Percentiles rank a stretch among this genome's conserved stretches.
phyloP scores from a whole-genome alignment of 2,797 vertebrate genomes.

The Melanogrammus aeglefinus region DNA sequence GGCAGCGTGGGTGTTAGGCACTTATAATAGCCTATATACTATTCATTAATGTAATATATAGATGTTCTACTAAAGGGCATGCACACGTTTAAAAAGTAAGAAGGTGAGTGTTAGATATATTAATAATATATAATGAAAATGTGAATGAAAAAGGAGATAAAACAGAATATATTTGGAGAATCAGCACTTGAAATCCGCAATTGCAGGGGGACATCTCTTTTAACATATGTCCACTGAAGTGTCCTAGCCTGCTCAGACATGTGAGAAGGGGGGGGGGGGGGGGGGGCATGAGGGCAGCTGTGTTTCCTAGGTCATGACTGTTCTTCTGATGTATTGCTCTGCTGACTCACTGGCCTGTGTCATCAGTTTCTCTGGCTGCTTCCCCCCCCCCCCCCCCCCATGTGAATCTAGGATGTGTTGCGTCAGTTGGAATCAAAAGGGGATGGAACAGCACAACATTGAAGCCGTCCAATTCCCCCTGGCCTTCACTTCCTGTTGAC shows the following conservation, averaged over 20 bases:
- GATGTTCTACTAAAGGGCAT: not conserved
- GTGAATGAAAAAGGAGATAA: not conserved
- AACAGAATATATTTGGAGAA: not conserved
- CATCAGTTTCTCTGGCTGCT: constrained; percentile 35
- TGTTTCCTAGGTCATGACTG: constrained; percentile 52
- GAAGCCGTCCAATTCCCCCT: constrained; percentile 44
- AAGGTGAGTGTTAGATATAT: not conserved
- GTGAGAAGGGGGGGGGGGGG: not conserved
- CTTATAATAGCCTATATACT: not conserved
- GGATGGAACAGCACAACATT: constrained; percentile 41
- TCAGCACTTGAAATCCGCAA: not conserved
- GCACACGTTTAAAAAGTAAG: not conserved
- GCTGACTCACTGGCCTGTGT: constrained; percentile 68
- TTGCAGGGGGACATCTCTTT: not conserved
- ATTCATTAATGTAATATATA: not conserved
- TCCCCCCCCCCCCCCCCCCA: constrained; percentile 18
- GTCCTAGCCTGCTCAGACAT: not conserved
- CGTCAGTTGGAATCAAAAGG: constrained; percentile 33
- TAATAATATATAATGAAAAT: not conserved
- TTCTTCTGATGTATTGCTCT: constrained; percentile 52
- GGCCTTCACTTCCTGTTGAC: constrained; percentile 56
- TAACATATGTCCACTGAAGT: not conserved
- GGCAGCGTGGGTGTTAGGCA: not conserved
- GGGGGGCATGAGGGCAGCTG: not conserved
- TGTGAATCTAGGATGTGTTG: constrained; percentile 27